Percentiles rank a stretch among this genome's conserved stretches.
Evolutionary conservation across 2,888 invertebrate species (phyloP).

Genomic region (Sarcophaga subvicina): DNA sequence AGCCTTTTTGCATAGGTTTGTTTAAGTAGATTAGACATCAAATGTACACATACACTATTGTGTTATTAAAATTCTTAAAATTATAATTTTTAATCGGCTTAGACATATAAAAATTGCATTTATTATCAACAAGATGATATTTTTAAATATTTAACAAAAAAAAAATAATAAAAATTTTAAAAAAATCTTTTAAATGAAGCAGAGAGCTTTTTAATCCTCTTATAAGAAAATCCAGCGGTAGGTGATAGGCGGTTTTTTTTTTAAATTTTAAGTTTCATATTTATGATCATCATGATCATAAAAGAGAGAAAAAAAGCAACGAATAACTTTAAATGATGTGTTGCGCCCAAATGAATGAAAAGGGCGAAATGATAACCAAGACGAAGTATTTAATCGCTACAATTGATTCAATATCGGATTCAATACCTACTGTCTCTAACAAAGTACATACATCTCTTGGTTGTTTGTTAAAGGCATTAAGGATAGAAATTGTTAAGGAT

Average conservation of each 20-base stretch:
- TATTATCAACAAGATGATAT: constrained; percentile 28
- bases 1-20: not conserved
- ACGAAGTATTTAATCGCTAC: too few species aligned
- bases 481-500: too few species aligned
- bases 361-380: too few species aligned
- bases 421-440: too few species aligned
- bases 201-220: constrained; percentile 44
- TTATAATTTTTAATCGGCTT: constrained; percentile 50
- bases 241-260: constrained; percentile 4
- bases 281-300: not conserved
- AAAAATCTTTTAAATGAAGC: constrained; percentile 23
- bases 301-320: constrained; percentile 1
- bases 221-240: constrained; percentile 27
- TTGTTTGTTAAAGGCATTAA: too few species aligned
- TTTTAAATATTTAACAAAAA: constrained; percentile 5
- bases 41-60: too few species aligned
- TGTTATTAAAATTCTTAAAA: constrained; percentile 11
- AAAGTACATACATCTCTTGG: too few species aligned
- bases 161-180: not conserved
- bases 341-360: too few species aligned
- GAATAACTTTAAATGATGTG: not conserved
- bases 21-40: not conserved
- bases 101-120: constrained; percentile 35
- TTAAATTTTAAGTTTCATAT: not conserved
- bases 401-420: too few species aligned